These are phyloP conservation scores for Cyclina sinensis DNA, from an alignment of 1,140 invertebrate genomes.

Conservation along the genomic window DNA sequence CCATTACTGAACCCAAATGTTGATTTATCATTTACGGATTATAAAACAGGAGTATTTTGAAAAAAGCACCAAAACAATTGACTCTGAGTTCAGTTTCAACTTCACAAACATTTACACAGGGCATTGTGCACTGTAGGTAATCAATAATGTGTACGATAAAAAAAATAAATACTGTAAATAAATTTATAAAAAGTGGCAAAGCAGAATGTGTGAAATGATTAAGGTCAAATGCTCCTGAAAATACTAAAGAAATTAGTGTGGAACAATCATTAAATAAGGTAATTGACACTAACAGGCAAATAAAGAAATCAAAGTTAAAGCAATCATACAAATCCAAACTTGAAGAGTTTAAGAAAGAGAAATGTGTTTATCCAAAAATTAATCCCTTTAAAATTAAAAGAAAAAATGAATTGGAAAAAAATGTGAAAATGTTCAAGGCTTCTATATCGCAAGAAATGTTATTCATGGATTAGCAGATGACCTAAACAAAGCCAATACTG, in stretches of 20 bases:
- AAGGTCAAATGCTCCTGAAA: background rate
- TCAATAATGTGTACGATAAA: background rate
- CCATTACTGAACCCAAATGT: background rate
- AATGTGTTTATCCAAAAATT: background rate
- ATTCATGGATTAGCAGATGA: conserved; percentile 17
- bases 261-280: background rate
- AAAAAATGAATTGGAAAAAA: background rate
- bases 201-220: background rate
- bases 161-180: background rate
- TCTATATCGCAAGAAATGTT: conserved; percentile 6
- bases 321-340: background rate
- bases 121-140: background rate
- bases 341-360: background rate
- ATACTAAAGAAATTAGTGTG: background rate
- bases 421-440: background rate
- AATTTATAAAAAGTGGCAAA: background rate
- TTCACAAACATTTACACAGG: background rate
- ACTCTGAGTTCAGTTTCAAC: background rate
- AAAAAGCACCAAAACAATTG: background rate
- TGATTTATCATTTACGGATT: background rate
- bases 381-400: background rate
- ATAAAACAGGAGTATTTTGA: background rate
- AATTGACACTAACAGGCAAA: background rate
- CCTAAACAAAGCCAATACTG: background rate
- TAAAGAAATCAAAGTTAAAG: background rate